Percentiles rank a stretch among this genome's conserved stretches.
phyloP scores from a whole-genome alignment of 2,113 vertebrate genomes.

The Phodopus roborovskii region DNA sequence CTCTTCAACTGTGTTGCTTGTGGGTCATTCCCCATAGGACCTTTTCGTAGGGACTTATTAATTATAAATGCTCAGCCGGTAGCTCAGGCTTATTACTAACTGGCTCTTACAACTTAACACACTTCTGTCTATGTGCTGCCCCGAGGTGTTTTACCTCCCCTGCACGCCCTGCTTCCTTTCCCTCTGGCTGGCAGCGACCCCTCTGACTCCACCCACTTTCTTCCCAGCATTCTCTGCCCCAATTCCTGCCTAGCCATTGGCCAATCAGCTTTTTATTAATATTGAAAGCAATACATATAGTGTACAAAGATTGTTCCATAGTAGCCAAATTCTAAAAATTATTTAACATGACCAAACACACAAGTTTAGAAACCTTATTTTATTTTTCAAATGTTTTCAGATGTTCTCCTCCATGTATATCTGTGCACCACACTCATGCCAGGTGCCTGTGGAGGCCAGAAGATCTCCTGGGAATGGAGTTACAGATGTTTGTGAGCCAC shows the following conservation, averaged over 20 bases:
- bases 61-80: neutral
- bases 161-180: neutral
- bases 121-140: neutral
- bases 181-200: neutral
- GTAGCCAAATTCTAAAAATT: constrained; percentile 1
- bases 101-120: neutral
- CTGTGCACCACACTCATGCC: neutral
- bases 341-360: constrained; percentile 10
- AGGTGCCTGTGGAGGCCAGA: neutral
- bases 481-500: neutral
- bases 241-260: neutral
- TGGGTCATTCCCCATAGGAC: neutral
- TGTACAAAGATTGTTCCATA: neutral
- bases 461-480: neutral
- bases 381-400: neutral
- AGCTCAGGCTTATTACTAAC: neutral
- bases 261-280: neutral
- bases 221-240: neutral
- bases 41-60: neutral
- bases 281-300: neutral
- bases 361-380: neutral
- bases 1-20: neutral
- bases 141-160: neutral
- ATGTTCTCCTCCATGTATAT: neutral
- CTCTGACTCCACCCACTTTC: neutral